Percentiles rank a stretch among this genome's conserved stretches.
Evolutionary conservation across 2,888 invertebrate genomes (phyloP).

Genomic region (Amiota mariae): DNA sequence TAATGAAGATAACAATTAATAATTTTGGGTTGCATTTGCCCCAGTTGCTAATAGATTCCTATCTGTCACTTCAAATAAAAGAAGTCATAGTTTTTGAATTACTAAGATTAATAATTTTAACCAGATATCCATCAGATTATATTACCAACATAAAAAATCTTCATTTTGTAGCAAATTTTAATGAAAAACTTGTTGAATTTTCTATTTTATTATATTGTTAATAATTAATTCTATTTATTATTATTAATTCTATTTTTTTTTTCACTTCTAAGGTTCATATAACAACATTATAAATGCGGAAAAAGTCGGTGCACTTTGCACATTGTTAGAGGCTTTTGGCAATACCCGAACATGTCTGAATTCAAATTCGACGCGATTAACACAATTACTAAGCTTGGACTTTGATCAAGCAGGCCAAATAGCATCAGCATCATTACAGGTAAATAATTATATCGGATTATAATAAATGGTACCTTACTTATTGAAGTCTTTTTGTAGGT

Average conservation of each 20-base stretch:
- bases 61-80: no score
- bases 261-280: conserved; percentile 73
- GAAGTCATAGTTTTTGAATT: no score
- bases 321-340: conserved; percentile 91
- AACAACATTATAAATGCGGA: conserved; percentile 88
- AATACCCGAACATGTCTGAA: conserved; percentile 90
- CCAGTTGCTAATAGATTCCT: no score
- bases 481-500: conserved; percentile 76
- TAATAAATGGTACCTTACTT: neutral
- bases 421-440: conserved; percentile 92
- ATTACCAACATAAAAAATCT: no score
- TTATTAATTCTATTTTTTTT: neutral
- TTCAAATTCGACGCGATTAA: conserved; percentile 90
- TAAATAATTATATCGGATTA: conserved; percentile 46
- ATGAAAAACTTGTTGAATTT: no score
- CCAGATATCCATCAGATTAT: no score
- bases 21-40: no score
- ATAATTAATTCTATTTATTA: no score
- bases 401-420: conserved; percentile 95
- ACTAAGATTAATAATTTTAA: no score
- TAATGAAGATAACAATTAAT: no score
- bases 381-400: conserved; percentile 93
- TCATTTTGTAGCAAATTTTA: no score
- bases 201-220: no score
- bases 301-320: conserved; percentile 87